phyloP scores from a whole-genome alignment of 2,888 invertebrate genomes.

The Hyles lineata region DNA sequence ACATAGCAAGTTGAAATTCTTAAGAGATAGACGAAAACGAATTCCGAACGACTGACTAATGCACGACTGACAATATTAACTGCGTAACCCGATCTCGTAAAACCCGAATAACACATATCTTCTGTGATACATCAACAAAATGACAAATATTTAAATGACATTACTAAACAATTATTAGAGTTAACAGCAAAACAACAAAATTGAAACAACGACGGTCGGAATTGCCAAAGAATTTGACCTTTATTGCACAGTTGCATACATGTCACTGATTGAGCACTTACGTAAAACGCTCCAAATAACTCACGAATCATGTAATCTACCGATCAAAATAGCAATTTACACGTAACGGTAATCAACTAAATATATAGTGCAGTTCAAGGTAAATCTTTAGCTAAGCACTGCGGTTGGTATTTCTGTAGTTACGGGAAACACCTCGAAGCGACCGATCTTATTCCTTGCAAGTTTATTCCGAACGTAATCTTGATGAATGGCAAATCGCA shows the following conservation, averaged over 20 bases:
- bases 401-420: background rate
- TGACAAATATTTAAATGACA: background rate
- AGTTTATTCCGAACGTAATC: background rate
- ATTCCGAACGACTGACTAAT: conserved; percentile 10
- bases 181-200: background rate
- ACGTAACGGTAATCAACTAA: conserved; percentile 32
- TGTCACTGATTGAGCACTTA: conserved; percentile 67
- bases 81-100: background rate
- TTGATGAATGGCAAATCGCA: background rate
- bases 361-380: conserved; percentile 27
- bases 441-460: background rate
- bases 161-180: background rate
- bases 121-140: background rate
- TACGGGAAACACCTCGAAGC: background rate
- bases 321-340: conserved; percentile 55
- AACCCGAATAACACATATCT: background rate
- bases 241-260: conserved; percentile 53
- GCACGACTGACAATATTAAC: background rate
- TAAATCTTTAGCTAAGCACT: conserved; percentile 16
- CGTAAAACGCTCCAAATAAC: conserved; percentile 75
- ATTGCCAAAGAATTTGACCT: conserved; percentile 56
- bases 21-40: background rate
- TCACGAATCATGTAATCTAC: conserved; percentile 54
- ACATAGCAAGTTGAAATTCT: background rate
- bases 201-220: background rate